Evolutionary conservation across 1,140 invertebrate genomes (phyloP).

Genomic region (Drosophila bocki): DNA sequence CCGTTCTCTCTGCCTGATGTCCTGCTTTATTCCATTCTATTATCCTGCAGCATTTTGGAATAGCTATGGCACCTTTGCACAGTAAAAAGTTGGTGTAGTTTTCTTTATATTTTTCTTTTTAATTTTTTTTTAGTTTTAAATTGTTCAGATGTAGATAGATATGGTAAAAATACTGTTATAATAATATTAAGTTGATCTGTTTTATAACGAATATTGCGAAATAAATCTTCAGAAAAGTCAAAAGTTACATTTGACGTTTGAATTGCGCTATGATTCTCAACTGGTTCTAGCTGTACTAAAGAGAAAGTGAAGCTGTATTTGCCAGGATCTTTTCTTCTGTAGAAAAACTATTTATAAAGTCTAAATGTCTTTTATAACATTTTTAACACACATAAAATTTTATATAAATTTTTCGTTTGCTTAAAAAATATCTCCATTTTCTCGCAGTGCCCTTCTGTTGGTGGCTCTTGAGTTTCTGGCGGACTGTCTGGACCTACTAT

Average conservation of each 20-base stretch:
- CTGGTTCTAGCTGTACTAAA: neutral
- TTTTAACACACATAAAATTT: neutral
- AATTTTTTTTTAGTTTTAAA: neutral
- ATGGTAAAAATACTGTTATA: too few relatives aligned
- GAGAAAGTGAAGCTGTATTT: neutral
- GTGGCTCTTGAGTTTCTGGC: slow-evolving; percentile 45
- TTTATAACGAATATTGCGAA: too few relatives aligned
- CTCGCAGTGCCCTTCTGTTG: slow-evolving; percentile 8
- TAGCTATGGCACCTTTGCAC: slow-evolving; percentile 15
- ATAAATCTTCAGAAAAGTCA: too few relatives aligned
- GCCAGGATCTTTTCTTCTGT: neutral
- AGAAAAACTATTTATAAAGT: neutral
- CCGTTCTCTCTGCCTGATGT: slow-evolving; percentile 5
- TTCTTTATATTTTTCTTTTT: neutral
- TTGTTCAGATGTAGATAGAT: too few relatives aligned
- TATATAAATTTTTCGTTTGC: neutral
- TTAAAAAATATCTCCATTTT: neutral
- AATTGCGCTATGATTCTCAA: neutral
- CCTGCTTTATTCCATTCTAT: slow-evolving; percentile 55
- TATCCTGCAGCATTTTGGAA: slow-evolving; percentile 51
- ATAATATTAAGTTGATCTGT: too few relatives aligned
- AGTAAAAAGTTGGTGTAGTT: neutral
- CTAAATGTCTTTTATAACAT: neutral
- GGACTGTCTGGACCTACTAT: slow-evolving; percentile 53
- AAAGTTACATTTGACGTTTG: too few relatives aligned